A percentile compares a stretch with the other conserved stretches of the same genome.
Conservation (phyloP, 2,797 vertebrate species). For the Phaenicophaeus curvirostris region DNA sequence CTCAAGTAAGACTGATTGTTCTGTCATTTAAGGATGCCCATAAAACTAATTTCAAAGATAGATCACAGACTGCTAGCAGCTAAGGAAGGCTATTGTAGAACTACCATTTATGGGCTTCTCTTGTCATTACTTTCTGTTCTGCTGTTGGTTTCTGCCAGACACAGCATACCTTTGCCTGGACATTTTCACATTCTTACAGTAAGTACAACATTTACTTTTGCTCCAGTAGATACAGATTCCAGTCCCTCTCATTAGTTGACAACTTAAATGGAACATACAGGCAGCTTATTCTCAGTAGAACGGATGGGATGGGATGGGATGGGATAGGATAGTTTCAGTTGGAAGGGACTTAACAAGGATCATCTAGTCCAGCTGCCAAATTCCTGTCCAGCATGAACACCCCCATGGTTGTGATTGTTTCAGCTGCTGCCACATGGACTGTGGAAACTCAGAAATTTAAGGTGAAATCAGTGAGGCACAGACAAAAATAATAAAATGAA, state of each 20-base stretch:
- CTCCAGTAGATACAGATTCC: neutral
- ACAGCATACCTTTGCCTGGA: neutral
- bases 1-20: neutral
- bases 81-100: neutral
- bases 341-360: neutral
- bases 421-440: neutral
- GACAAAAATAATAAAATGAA: neutral
- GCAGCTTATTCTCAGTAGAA: neutral
- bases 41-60: neutral
- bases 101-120: neutral
- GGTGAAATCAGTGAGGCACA: neutral
- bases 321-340: neutral
- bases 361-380: neutral
- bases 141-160: neutral
- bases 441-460: neutral
- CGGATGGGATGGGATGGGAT: no score
- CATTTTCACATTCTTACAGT: neutral
- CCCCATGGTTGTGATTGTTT: neutral
- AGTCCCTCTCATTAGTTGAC: neutral
- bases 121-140: neutral
- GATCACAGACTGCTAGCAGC: neutral
- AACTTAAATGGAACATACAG: neutral
- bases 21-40: neutral
- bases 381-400: neutral
- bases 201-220: neutral